Evolutionary conservation across 2,888 invertebrate genomes (phyloP), one percentile per base, ranked within the genome.

Genomic region (Ethmia dodecea): DNA sequence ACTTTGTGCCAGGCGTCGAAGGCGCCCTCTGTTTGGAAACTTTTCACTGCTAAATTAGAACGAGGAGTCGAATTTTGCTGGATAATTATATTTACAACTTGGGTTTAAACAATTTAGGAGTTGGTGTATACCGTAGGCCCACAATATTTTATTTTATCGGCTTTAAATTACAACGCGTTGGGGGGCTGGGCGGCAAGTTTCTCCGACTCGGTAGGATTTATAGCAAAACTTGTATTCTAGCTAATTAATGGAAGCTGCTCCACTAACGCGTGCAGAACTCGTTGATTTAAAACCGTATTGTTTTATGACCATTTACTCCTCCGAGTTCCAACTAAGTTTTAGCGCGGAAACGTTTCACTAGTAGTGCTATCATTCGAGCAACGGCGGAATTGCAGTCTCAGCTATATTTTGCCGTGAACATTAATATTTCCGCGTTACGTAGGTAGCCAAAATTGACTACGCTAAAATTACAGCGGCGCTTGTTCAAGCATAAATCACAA

Each of bases 121-220:
- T 10, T 11, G 11, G 71, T 72, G 67, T 65, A 57, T 63, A 62
- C 63, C 68, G 59, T 51, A 52, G 59, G 55, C n/a, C 60, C 67
- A 70, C 73, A 66, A 73, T 77, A 79, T 81, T 81, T 79, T 79
- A 81, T 81, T 81, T 79, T 79, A 84, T 83, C 79, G 71, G 69
- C 72, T 75, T 75, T 69, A 76, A 75, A 80, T 80, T 75, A 75
- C 70, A 52, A 52, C 47, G 59, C 68, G 79, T 77, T 75, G 78
- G 76, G 77, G 68, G 58, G 65, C 54, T 60, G 60, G 72, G 69
- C 71, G 70, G 71, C 60, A 76, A 81, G 77, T 79, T 83, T 71
- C 51, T 60, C 62, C 63, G 68, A 68, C 72, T 73, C 64, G 53
- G 58, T 58, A 61, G 63, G 74, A 86, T 86, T 84, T 86, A 86